A percentile compares a stretch with the other conserved stretches of the same genome.
phyloP scores from a whole-genome alignment of 2,797 vertebrate genomes.

The Cossypha heuglini region DNA sequence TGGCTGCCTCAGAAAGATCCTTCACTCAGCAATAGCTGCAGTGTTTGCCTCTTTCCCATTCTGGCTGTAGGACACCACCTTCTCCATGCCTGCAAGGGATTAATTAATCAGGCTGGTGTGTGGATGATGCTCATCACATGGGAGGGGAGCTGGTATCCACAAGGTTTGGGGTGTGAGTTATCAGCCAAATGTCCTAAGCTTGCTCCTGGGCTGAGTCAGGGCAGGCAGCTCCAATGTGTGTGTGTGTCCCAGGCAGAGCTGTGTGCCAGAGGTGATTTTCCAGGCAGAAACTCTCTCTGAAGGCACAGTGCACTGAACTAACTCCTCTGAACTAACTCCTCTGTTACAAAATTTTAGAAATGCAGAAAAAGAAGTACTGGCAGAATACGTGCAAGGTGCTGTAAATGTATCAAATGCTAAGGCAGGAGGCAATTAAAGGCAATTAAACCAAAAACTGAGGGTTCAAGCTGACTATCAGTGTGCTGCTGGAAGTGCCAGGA shows the following conservation, averaged over 20 bases:
- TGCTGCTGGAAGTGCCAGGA: not conserved
- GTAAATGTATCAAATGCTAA: not conserved
- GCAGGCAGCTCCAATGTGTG: not conserved
- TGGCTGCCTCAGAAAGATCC: not conserved
- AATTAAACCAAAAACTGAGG: not conserved
- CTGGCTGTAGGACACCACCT: not conserved
- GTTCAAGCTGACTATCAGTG: not conserved
- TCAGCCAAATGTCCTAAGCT: rapidly evolving
- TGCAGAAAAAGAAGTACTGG: not conserved
- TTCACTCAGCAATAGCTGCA: not conserved
- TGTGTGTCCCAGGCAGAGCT: not conserved
- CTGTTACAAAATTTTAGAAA: not conserved
- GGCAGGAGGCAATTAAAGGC: not conserved
- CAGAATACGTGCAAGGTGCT: not conserved
- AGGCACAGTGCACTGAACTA: not conserved
- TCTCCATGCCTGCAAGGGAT: not conserved
- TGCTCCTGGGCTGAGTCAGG: not conserved
- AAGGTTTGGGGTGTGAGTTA: not conserved
- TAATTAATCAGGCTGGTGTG: not conserved
- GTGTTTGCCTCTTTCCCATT: not conserved
- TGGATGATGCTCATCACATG: not conserved
- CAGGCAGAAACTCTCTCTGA: not conserved
- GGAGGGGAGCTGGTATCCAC: not conserved
- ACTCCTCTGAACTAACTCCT: not conserved
- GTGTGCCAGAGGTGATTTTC: not conserved